These are phyloP conservation scores for Chamaetylas fuelleborni DNA, from an alignment of 2,113 vertebrate genomes.

Conservation along the genomic window DNA sequence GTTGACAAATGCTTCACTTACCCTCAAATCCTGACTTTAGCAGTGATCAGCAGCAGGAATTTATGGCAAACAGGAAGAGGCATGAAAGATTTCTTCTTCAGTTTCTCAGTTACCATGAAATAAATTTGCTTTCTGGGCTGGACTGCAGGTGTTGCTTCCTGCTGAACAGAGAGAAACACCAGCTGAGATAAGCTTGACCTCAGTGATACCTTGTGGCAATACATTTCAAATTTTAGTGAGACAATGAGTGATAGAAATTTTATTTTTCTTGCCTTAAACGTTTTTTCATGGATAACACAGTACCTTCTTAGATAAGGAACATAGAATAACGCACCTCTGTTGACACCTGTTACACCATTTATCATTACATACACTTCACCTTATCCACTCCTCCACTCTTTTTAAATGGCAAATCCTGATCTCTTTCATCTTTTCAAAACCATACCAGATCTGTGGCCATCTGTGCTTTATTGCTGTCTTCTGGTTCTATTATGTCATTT, in stretches of 20 bases:
- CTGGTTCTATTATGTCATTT: background rate
- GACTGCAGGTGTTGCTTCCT: background rate
- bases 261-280: background rate
- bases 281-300: background rate
- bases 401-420: background rate
- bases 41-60: background rate
- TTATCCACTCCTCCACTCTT: background rate
- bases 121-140: background rate
- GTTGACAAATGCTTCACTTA: background rate
- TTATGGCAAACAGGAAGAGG: background rate
- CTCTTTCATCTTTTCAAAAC: background rate
- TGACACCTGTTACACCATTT: background rate
- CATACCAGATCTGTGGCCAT: background rate
- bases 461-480: background rate
- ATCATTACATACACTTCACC: background rate
- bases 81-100: background rate
- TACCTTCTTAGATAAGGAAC: background rate
- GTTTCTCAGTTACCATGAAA: background rate
- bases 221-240: background rate
- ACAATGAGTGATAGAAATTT: background rate
- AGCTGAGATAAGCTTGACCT: background rate
- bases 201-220: background rate
- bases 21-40: background rate
- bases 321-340: background rate
- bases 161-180: background rate